Percentiles rank a stretch among this genome's conserved stretches.
These are phyloP conservation scores for Peromyscus nudipes DNA, from an alignment of 2,797 vertebrate genomes.

Conservation along the genomic window DNA sequence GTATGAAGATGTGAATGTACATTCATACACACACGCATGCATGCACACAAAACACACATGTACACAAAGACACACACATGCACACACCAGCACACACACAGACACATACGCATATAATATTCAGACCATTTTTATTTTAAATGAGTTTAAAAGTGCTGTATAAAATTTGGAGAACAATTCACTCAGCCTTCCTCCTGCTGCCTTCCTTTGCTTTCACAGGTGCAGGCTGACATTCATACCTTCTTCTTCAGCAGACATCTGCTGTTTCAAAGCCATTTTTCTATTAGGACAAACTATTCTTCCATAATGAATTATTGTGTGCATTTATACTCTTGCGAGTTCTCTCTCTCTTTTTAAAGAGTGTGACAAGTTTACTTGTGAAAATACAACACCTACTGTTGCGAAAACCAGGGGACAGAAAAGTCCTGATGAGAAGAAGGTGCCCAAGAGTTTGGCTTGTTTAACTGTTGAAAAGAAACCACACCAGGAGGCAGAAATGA, in stretches of 20 bases:
- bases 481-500: slow-evolving; percentile 52
- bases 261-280: slow-evolving; percentile 8
- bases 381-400: not conserved
- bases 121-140: slow-evolving; percentile 21
- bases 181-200: not conserved
- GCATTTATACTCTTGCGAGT: not conserved
- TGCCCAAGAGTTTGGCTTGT: not conserved
- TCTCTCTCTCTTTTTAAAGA: not conserved
- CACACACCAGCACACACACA: not conserved
- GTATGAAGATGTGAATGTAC: not conserved
- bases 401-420: not conserved
- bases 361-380: not conserved
- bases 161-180: not conserved
- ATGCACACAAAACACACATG: not conserved
- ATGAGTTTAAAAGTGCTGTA: not conserved
- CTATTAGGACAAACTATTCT: not conserved
- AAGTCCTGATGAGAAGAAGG: slow-evolving; percentile 26
- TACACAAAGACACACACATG: not conserved
- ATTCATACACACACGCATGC: not conserved
- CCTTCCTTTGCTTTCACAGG: not conserved
- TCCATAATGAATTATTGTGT: not conserved
- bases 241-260: not conserved
- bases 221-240: not conserved
- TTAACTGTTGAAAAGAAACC: slow-evolving; percentile 61
- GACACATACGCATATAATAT: not conserved